phyloP scores from a whole-genome alignment of 1,140 invertebrate genomes.

The Belonocnema kinseyi region DNA sequence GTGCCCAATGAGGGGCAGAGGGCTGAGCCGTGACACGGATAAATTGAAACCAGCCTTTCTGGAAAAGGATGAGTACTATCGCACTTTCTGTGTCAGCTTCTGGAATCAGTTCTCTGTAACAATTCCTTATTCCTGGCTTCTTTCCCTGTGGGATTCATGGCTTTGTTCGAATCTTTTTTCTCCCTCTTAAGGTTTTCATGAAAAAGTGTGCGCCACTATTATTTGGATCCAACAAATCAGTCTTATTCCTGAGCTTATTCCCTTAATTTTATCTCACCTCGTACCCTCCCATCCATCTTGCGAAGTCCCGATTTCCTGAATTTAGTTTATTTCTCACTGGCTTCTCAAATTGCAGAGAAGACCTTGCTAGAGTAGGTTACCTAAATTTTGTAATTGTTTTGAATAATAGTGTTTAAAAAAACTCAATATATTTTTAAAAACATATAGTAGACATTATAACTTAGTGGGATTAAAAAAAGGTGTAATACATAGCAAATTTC shows the following conservation, averaged over 20 bases:
- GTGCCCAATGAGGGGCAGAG: neutral
- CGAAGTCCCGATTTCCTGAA: neutral
- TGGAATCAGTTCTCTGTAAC: constrained; percentile 11
- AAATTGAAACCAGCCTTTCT: constrained; percentile 16
- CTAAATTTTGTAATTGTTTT: too few relatives aligned
- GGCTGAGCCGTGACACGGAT: neutral
- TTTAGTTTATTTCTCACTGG: neutral
- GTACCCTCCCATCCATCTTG: neutral
- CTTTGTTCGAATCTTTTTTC: neutral
- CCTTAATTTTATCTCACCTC: neutral
- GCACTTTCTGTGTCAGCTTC: neutral
- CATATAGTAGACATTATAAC: too few relatives aligned
- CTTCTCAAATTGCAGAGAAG: too few relatives aligned
- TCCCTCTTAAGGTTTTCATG: neutral
- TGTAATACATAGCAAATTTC: too few relatives aligned
- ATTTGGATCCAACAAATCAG: neutral
- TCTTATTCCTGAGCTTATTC: neutral
- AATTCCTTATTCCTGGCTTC: neutral
- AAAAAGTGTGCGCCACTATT: neutral
- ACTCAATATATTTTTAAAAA: too few relatives aligned
- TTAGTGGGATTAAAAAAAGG: too few relatives aligned
- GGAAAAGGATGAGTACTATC: neutral
- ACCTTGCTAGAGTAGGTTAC: too few relatives aligned
- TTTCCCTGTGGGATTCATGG: neutral
- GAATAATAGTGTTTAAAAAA: too few relatives aligned